Conservation (phyloP, 2,888 invertebrate species). For the Pammene fasciana region DNA sequence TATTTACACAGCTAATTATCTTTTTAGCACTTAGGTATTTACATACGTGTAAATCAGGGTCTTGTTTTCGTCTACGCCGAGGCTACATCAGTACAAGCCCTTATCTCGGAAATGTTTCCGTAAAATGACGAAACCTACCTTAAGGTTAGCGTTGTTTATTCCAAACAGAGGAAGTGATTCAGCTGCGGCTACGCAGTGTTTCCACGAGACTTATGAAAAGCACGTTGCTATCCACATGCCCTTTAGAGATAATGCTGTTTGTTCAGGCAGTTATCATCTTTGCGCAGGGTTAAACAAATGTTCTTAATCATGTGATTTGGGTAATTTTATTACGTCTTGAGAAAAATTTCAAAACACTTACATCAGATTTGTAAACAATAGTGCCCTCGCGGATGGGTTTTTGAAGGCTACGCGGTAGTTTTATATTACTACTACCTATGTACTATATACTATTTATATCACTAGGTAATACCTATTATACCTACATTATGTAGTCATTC, state of each 20-base stretch:
- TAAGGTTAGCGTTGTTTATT: conserved; percentile 30
- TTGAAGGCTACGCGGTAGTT: conserved; percentile 16
- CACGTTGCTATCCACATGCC: conserved; percentile 23
- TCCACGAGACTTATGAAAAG: conserved; percentile 5
- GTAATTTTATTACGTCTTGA: conserved; percentile 13
- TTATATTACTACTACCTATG: neutral
- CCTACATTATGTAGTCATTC: too few relatives aligned
- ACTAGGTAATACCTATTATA: too few relatives aligned
- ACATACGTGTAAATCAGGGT: neutral
- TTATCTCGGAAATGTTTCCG: conserved; percentile 21
- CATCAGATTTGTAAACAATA: conserved; percentile 24
- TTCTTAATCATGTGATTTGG: conserved; percentile 24
- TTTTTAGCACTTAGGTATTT: neutral
- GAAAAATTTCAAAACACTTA: conserved; percentile 26
- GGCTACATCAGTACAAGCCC: neutral
- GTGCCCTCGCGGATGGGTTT: conserved; percentile 27
- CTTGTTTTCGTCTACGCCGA: neutral
- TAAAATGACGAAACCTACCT: conserved; percentile 19
- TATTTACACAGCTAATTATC: neutral
- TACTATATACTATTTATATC: neutral
- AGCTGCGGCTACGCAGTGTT: conserved; percentile 10
- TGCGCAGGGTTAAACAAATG: conserved; percentile 20
- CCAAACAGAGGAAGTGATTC: conserved; percentile 29
- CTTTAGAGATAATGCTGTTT: conserved; percentile 36
- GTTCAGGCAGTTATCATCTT: conserved; percentile 32